Evolutionary conservation across 2,888 invertebrate genomes (phyloP), one percentile per base, ranked within the genome.

Genomic region (Sarcophaga subvicina): DNA sequence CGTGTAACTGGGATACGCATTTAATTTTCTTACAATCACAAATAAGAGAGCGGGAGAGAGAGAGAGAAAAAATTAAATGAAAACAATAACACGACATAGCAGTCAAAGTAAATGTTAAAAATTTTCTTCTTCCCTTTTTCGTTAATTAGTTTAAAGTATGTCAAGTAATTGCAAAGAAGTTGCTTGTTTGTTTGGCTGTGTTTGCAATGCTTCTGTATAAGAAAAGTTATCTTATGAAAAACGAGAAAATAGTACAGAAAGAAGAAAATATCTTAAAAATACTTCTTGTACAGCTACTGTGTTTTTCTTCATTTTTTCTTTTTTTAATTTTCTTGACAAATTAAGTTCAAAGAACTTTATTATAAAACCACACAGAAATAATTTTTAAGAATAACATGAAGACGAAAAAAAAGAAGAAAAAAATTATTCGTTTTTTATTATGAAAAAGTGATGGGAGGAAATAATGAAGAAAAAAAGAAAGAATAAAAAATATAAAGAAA

Each of bases 321-420:
- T 10, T 54, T 27, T 49, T 59, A 54, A 6, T 69, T 14, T 69
- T 47, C 4, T 49, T 14, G 10, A 20, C 4, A 54, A 70, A 27
- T 27, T 12, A 77, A 77, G 67, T 77, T 77, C 67, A 77, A 22
- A 60, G 67, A 77, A 60, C 45, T 60, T 47, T 17, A 69, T 10
- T 20, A 54, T 3, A 17, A 54, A 54, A 63, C 78, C 69, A 25
- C 69, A 62, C 59, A 67, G 59, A 59, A 49, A 3, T 62, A 47
- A 62, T 63, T 20, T 62, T 45, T 49, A 37, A 37, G 37, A 37
- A 37, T 37, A 37, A 37, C 37, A 37, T 37, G 37, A 37, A 37
- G 37, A 37, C 6, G 37, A 37, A 37, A 37, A 14, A 49, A 49
- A 14, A 27, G 4, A 4, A 27, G 4, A 10, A 4, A 49, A 14